These are phyloP conservation scores for Eupithecia vulgata DNA, from an alignment of 2,888 invertebrate species.

Conservation along the genomic window DNA sequence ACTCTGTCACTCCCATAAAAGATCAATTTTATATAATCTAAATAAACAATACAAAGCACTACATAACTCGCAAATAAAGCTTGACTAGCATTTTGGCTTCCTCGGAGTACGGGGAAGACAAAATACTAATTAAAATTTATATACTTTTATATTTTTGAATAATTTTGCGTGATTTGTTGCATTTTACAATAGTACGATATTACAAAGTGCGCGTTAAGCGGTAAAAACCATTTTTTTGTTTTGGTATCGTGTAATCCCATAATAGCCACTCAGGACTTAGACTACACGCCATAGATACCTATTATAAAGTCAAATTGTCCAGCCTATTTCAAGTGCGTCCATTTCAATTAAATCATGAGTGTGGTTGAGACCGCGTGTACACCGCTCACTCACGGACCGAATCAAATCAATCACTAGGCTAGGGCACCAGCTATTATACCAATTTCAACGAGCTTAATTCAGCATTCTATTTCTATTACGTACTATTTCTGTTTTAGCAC, in stretches of 20 bases:
- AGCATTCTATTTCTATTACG: background rate
- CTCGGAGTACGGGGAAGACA: too few species aligned
- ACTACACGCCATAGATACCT: background rate
- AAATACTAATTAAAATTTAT: too few species aligned
- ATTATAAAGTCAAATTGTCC: conserved; percentile 55
- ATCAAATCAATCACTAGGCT: conserved; percentile 38
- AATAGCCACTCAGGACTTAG: background rate
- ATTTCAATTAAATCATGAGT: conserved; percentile 76
- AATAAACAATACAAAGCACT: too few species aligned
- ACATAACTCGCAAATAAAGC: too few species aligned
- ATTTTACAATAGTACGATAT: too few species aligned
- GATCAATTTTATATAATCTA: too few species aligned
- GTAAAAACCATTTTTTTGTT: too few species aligned
- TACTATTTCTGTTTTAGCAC: background rate
- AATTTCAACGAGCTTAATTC: background rate
- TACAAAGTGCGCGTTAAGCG: too few species aligned
- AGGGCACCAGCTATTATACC: background rate
- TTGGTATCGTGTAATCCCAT: background rate
- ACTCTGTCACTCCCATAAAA: too few species aligned
- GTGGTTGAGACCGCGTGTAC: conserved; percentile 58
- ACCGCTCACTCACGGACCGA: conserved; percentile 53
- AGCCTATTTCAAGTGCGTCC: conserved; percentile 62
- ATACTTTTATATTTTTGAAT: too few species aligned
- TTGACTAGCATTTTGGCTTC: too few species aligned
- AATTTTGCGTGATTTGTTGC: too few species aligned